Evolutionary conservation across 2,113 vertebrate species (phyloP), one percentile per base, ranked within the genome.

Genomic region (Perca flavescens): DNA sequence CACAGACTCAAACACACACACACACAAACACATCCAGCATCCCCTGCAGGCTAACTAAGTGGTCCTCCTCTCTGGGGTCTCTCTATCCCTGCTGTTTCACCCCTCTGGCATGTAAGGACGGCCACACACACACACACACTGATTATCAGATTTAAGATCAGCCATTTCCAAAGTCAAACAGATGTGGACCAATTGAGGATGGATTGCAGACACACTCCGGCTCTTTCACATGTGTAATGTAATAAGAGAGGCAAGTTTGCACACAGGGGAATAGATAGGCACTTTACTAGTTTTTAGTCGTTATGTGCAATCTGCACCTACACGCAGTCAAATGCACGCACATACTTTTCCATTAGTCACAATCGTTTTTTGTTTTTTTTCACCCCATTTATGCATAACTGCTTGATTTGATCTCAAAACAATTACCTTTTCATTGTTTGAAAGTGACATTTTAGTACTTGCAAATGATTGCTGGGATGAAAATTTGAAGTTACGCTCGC

Each of bases 141-240:
- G 81, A 80, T 74, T 92, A 90, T 93, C 90, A 88, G 87, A 83
- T 92, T 93, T 91, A 88, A 86, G 86, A 94, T 94, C 82, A 84
- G 84, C 85, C 87, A 87, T 90, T 93, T 93, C 86, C 84, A 94
- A 91, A 93, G 92, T 91, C 90, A 43, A 94, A 91, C 93, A 94
- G 93, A 91, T 94, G 92, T 92, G 87, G 68, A 80, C 80, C 83
- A 84, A 84, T 90, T 87, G 54, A 77, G 86, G 80, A 86, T 86
- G 79, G 87, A 92, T 88, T 86, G 89, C 88, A 85, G 86, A 84
- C 84, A 89, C 86, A 82, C 86, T 80, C 73, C 68, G 79, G 83
- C 69, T 81, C 88, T 89, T 77, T 81, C 88, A 76, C 80, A 85
- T 84, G 73, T 74, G 74, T 91, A 89, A 90, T 84, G 83, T 77